phyloP scores from a whole-genome alignment of 2,113 vertebrate species.

The Lepidothrix coronata region DNA sequence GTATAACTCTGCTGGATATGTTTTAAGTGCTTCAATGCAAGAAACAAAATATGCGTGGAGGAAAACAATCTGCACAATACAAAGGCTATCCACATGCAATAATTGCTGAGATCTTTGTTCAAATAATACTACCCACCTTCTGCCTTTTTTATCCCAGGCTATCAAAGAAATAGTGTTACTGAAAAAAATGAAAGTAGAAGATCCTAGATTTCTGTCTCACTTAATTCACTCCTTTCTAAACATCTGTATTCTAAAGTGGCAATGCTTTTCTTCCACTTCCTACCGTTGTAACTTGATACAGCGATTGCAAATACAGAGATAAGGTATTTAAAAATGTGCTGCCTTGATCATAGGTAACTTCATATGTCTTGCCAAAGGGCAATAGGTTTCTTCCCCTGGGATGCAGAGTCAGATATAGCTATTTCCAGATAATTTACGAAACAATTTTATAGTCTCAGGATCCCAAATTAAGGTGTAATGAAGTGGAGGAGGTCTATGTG shows the following conservation, averaged over 20 bases:
- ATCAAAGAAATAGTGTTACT: background rate
- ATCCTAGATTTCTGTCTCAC: background rate
- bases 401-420: conserved; percentile 4
- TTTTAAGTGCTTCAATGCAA: background rate
- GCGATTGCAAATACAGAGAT: background rate
- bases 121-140: background rate
- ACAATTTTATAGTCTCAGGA: background rate
- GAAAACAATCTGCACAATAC: background rate
- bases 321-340: background rate
- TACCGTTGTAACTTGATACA: background rate
- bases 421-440: background rate
- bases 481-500: background rate
- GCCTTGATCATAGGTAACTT: background rate
- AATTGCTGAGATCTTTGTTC: background rate
- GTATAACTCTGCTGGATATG: background rate
- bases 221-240: background rate
- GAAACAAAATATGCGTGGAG: background rate
- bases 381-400: background rate
- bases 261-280: background rate
- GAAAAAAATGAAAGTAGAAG: background rate
- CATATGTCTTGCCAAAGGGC: conserved; percentile 6
- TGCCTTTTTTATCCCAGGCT: background rate
- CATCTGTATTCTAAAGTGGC: background rate
- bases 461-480: conserved; percentile 14
- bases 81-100: background rate